Base-by-base conservation (phyloP, 2,888 invertebrate genomes). In the Gymnocheta viridis region DNA sequence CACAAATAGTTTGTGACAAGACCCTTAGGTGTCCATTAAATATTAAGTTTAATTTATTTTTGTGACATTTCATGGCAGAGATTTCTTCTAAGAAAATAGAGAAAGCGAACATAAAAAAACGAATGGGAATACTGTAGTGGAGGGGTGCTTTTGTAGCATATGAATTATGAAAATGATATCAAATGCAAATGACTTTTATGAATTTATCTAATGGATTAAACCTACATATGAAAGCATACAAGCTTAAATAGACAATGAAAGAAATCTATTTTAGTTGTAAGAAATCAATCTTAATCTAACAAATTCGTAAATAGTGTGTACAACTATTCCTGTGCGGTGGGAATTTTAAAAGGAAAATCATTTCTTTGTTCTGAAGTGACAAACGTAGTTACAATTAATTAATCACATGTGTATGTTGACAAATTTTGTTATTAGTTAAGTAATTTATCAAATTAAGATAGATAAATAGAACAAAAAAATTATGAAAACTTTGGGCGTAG, bases 31-130 rank as follows among this genome's bases (percentile, higher is more conserved):
- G 49, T 51, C 60, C 67, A 78, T 82, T 78, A 78, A 73, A 78
- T 82, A 78, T 73, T 73, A 22, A 82, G 62, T 67, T 82, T 56
- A 73, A 78, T 82, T 78, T 73, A 47, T 78, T 82, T 73, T 54
- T 24, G 78, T 62, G 78, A 76, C 78, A 77, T 60, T 72, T 60
- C 35, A 67, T 58, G 72, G 66, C 38, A 49, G 49, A 6, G 35
- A 77, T 69, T 77, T 76, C 10, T 32, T 41, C 70, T 58, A 2
- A 29, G n/a, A 49, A 69, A 29, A 51, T 32, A 32, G 32, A 32
- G 7, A 27, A 38, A 2, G n/a, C n/a, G n/a, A 17, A 35, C 24
- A 29, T 27, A n/a, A 35, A 51, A 9, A 41, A 19, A 38, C 9
- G n/a, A 38, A 5, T 14, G 4, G 19, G 4, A 9, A 49, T 35